These are phyloP conservation scores for Gila orcuttii DNA, from an alignment of 2,113 vertebrate genomes.

Conservation along the genomic window DNA sequence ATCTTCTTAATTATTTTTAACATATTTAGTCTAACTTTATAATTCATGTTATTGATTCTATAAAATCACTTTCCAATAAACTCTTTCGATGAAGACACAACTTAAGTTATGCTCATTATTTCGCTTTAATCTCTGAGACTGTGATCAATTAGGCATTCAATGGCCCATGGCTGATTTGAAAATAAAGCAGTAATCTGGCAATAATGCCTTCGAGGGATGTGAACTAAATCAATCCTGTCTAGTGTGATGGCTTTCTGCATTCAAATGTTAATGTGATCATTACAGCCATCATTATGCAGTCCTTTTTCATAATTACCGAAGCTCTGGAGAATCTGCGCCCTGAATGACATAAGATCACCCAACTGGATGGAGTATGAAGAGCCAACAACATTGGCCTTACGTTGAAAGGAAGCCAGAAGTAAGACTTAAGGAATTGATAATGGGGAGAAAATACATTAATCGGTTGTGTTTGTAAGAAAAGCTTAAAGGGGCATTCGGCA, in stretches of 20 bases:
- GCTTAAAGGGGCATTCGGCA: too few species aligned
- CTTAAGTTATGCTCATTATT: neutral
- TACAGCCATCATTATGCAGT: slow-evolving; percentile 33
- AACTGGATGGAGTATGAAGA: slow-evolving; percentile 23
- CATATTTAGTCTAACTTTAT: neutral
- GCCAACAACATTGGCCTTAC: neutral
- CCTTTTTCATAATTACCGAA: slow-evolving; percentile 17
- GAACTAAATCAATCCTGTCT: slow-evolving; percentile 25
- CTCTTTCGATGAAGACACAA: neutral
- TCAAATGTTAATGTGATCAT: slow-evolving; percentile 46
- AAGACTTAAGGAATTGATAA: neutral
- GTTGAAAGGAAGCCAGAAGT: too few species aligned
- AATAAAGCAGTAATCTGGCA: slow-evolving; percentile 38
- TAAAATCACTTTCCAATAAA: slow-evolving; percentile 3
- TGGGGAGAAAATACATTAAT: neutral
- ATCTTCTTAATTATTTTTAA: neutral
- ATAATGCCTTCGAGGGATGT: slow-evolving; percentile 22
- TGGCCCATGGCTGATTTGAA: neutral
- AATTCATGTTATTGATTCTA: neutral
- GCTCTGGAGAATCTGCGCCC: slow-evolving; percentile 9
- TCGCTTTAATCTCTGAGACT: neutral
- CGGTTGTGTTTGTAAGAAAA: neutral
- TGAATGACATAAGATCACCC: neutral
- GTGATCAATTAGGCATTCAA: slow-evolving; percentile 26
- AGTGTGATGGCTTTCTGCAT: slow-evolving; percentile 19